Base-by-base conservation (phyloP, 1,140 invertebrate genomes). In the Bombus turneri region DNA sequence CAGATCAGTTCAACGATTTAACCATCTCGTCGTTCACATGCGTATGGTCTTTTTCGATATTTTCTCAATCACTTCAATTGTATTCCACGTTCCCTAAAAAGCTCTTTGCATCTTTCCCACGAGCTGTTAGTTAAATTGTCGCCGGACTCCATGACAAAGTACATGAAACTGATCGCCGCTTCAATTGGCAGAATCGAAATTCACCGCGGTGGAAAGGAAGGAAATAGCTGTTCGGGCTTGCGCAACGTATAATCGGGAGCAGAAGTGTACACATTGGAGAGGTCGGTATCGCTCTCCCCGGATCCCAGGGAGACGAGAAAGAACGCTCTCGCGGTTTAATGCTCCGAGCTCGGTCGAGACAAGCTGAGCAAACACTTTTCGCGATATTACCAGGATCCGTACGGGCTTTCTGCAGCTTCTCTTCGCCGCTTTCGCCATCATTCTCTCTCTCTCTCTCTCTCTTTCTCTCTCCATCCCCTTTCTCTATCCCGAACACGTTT, bases 351-450 rank as follows among this genome's bases (percentile, higher is more conserved):
- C 85, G 88, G 85, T 92, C 90, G 89, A 93, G 92, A 92, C 92
- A 93, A 93, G 91, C 92, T 93, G 90, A 93, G 92, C 91, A 93
- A 93, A 93, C 91, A 93, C 91, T 93, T 93, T 93, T 92, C 92
- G 88, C 90, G 92, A 93, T 93, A 93, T 93, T 93, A 92, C 91
- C 87, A 90, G 87, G 85, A 79, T 87, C 88, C 88, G 68, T 80
- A 57, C 87, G 87, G 87, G 85, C 88, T 87, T 85, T 88, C 86
- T 78, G 86, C 86, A 64, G 75, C 85, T 83, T 86, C 86, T 80
- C 75, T 69, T 62, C 75, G 75, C 53, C 83, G 84, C 68, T 85
- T 74, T 66, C 64, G 28, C 39, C 72, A 31, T n/a, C 15, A 10
- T 31, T 22, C 22, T n/a, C 9, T 84, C 64, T 18, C n/a, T 47